Conservation (phyloP, 2,888 invertebrate genomes). For the Ochlodes sylvanus region DNA sequence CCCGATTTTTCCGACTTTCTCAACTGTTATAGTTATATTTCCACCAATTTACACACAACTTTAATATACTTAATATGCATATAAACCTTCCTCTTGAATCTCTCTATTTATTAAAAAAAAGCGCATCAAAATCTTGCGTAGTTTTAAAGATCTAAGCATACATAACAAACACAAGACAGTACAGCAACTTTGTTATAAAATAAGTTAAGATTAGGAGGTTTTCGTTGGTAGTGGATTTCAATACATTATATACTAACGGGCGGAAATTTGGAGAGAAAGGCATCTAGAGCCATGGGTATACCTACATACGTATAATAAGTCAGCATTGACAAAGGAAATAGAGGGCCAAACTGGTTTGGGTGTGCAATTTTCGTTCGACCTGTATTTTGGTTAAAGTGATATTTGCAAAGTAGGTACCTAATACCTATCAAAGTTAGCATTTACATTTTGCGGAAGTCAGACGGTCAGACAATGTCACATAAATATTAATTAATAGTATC, state of each 20-base stretch:
- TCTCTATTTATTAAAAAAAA: too few relatives aligned
- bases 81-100: too few relatives aligned
- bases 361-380: neutral
- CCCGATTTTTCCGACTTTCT: too few relatives aligned
- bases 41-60: too few relatives aligned
- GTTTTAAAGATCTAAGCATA: too few relatives aligned
- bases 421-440: neutral
- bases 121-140: too few relatives aligned
- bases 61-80: too few relatives aligned
- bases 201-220: too few relatives aligned
- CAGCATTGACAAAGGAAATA: neutral
- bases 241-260: neutral
- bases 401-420: neutral
- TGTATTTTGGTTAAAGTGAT: neutral
- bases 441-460: neutral
- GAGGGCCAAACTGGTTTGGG: neutral
- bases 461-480: neutral
- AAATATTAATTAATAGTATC: neutral
- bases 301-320: too few relatives aligned
- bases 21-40: too few relatives aligned
- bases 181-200: too few relatives aligned
- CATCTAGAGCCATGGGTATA: neutral
- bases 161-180: too few relatives aligned
- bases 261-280: conserved; percentile 1
- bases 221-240: neutral